Evolutionary conservation across 1,140 invertebrate species (phyloP), one percentile per base, ranked within the genome.

Genomic region (Polypedilum vanderplanki): DNA sequence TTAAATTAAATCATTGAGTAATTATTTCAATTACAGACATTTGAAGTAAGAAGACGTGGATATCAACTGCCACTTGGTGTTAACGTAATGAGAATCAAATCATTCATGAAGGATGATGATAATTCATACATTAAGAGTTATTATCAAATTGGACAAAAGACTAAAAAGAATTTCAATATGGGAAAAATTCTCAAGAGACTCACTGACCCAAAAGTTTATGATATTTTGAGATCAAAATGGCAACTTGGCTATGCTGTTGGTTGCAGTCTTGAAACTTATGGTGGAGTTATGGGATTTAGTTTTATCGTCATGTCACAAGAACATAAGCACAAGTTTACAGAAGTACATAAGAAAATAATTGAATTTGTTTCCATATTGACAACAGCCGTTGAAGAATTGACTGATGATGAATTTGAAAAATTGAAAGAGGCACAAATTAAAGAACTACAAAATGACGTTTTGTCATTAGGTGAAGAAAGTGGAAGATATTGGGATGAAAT

Each of bases 61-160:
- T 76, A 80, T 73, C 81, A 57, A 57, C 46, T 57, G 4, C 46
- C 46, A 9, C 46, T 57, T 15, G 46, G 46, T n/a, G n/a, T n/a
- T 15, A 12, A 57, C 4, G 46, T n/a, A 57, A 57, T 57, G 46
- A 57, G 46, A 57, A 57, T 57, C 0, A 57, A 57, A 76, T 90
- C 88, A 65, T 87, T 93, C 75, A 91, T 93, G 80, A 78, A 79
- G 33, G 82, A 83, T 0, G 91, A 95, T 79, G 86, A 87, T 7
- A 95, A 94, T 84, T 94, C 91, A 9, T 87, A 91, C 41, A 87
- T 95, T 18, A 90, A 88, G 40, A 93, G 93, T 81, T 95, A 95
- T 81, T 96, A 94, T 83, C 94, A 96, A 82, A 87, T 85, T 17
- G 90, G 88, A 17, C 79, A 80, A 0, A 80, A 86, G 65, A 87